Percentiles rank a stretch among this genome's conserved stretches.
Conservation (phyloP, 2,113 vertebrate genomes). For the rabbit (Oryctolagus cuniculus) region DNA sequence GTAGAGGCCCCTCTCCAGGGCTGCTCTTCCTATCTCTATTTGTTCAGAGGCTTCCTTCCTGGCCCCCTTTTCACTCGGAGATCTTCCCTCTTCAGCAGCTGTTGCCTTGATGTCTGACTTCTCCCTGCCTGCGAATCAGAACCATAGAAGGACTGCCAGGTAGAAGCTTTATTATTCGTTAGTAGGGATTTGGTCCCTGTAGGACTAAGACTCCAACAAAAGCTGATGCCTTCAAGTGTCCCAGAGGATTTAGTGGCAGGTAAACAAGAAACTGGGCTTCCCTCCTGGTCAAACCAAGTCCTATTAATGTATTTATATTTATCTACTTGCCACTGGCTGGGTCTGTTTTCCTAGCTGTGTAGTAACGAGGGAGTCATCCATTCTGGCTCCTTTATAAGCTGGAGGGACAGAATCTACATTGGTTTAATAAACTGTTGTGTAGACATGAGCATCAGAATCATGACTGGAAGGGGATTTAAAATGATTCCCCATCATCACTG, state of each 20-base stretch:
- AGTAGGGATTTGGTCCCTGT: neutral
- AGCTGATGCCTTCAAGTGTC: neutral
- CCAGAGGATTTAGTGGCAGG: neutral
- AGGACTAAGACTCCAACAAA: neutral
- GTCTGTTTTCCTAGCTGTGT: neutral
- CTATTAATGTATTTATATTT: neutral
- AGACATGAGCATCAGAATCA: neutral
- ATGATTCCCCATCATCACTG: neutral
- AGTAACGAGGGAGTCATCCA: neutral
- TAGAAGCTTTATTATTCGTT: neutral
- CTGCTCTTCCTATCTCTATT: constrained; percentile 59
- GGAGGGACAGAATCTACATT: neutral
- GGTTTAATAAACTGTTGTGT: neutral
- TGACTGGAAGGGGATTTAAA: neutral
- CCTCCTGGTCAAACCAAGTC: neutral
- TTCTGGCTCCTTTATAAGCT: neutral
- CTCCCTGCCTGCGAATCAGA: neutral
- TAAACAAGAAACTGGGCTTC: neutral
- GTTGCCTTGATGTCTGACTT: constrained; percentile 18
- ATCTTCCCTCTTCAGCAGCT: constrained; percentile 7
- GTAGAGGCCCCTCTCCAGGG: neutral
- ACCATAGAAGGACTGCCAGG: neutral
- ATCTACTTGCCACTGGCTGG: neutral
- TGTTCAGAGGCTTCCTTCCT: constrained; percentile 78
- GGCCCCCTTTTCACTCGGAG: constrained; percentile 31